Conservation (phyloP, 2,113 vertebrate genomes). For the Silurus asotus region DNA sequence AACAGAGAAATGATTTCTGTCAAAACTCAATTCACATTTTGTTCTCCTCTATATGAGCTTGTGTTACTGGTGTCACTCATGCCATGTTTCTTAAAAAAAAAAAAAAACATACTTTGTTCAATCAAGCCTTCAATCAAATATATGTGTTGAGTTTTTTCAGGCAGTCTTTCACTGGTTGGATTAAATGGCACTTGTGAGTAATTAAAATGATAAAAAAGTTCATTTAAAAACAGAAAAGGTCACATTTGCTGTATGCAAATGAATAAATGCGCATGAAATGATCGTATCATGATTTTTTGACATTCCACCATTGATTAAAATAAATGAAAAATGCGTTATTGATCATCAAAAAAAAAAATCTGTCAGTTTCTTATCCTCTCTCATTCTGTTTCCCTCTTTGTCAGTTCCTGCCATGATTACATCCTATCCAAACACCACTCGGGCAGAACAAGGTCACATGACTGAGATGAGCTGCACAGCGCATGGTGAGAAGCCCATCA, state of each 20-base stretch:
- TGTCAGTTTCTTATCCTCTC: background rate
- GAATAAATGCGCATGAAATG: background rate
- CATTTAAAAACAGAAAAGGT: background rate
- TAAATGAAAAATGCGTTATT: background rate
- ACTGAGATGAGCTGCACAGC: conserved; percentile 96
- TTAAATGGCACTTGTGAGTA: background rate
- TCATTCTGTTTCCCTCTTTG: background rate
- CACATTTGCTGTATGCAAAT: background rate
- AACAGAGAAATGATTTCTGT: background rate
- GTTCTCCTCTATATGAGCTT: background rate
- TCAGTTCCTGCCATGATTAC: conserved; percentile 99
- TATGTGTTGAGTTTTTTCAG: background rate
- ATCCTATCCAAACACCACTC: conserved; percentile 95
- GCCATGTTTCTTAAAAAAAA: background rate
- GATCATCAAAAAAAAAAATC: background rate
- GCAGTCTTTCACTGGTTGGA: background rate
- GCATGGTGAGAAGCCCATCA: conserved; percentile 96
- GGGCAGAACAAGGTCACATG: conserved; percentile 95
- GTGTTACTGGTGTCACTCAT: background rate
- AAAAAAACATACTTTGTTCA: background rate
- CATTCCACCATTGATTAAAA: background rate
- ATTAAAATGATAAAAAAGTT: background rate
- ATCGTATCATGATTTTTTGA: background rate
- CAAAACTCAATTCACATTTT: background rate
- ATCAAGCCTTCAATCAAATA: background rate